Evolutionary conservation across 2,888 invertebrate species (phyloP).

Genomic region (Synergus laeviventris): DNA sequence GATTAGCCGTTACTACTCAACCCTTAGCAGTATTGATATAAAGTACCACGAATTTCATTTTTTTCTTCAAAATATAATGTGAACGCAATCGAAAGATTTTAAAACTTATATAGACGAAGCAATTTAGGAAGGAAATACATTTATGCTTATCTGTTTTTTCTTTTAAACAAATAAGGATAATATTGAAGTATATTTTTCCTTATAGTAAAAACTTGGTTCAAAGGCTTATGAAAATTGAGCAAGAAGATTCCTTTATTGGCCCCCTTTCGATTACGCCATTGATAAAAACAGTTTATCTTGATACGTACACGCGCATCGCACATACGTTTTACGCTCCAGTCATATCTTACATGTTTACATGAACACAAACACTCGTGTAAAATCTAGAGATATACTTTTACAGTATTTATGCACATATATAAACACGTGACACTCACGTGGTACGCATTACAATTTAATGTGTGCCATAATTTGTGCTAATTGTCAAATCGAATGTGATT

Average conservation of each 20-base stretch:
- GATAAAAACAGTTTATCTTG: constrained; percentile 33
- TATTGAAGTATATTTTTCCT: neutral
- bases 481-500: constrained; percentile 54
- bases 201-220: neutral
- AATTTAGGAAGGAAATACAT: neutral
- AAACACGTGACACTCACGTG: constrained; percentile 49
- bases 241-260: neutral
- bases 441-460: constrained; percentile 47
- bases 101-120: neutral
- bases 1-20: neutral
- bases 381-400: constrained; percentile 1
- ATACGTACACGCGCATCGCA: constrained; percentile 1
- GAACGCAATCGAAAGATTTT: neutral
- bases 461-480: constrained; percentile 47
- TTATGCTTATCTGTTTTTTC: neutral
- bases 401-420: constrained; percentile 39
- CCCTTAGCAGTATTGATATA: too few species aligned
- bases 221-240: neutral
- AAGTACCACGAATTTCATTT: neutral
- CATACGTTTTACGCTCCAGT: neutral
- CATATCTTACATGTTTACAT: constrained; percentile 19
- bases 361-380: constrained; percentile 3
- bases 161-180: neutral
- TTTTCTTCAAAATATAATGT: too few species aligned
- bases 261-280: neutral